Conservation (phyloP, 2,113 vertebrate species). For the Oreocharis arfaki region DNA sequence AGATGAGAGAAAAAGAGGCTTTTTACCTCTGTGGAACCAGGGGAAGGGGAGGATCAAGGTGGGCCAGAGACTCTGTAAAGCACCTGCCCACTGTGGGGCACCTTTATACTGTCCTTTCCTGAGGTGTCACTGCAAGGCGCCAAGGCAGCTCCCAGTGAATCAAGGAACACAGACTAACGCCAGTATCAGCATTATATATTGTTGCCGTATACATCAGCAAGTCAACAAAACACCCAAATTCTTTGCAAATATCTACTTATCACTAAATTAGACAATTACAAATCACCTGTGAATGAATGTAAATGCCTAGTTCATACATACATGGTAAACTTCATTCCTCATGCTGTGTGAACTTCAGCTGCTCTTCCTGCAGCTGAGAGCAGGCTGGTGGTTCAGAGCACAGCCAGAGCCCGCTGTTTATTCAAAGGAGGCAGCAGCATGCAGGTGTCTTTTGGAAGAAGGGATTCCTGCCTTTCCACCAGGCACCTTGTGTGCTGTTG, state of each 20-base stretch:
- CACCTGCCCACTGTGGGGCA: neutral
- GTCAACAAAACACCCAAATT: neutral
- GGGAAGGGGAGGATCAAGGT: neutral
- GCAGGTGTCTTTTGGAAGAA: neutral
- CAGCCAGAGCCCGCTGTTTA: neutral
- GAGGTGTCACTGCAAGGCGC: neutral
- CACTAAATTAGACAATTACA: slow-evolving; percentile 29
- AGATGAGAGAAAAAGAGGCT: neutral
- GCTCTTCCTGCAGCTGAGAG: neutral
- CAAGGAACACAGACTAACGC: neutral
- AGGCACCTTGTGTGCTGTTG: neutral
- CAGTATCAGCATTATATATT: neutral
- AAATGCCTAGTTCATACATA: neutral
- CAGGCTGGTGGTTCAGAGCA: neutral
- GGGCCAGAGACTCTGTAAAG: neutral
- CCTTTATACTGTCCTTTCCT: neutral
- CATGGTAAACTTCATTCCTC: neutral
- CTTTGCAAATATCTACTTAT: neutral
- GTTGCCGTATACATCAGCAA: neutral
- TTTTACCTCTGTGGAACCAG: neutral
- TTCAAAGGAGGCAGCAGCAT: neutral
- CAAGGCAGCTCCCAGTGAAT: neutral
- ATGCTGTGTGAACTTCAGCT: neutral
- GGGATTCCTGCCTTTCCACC: neutral
- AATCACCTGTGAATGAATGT: neutral